A percentile compares a stretch with the other conserved stretches of the same genome.
Evolutionary conservation across 2,113 vertebrate genomes (phyloP).

Genomic region (Cyprinodon variegatus): DNA sequence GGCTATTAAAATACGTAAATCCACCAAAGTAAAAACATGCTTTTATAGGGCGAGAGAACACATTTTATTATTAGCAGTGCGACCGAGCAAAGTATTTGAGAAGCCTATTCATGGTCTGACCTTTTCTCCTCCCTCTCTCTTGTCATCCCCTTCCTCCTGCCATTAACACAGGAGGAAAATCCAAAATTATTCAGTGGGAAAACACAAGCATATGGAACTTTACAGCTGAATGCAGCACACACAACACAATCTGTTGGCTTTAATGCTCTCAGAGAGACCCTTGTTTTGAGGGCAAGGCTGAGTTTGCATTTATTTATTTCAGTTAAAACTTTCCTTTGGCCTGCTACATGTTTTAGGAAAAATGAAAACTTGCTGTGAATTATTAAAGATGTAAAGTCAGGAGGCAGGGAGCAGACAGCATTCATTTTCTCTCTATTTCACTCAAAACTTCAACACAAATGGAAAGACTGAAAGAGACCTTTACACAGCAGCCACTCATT

Average conservation of each 20-base stretch:
- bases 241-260: slow-evolving; percentile 57
- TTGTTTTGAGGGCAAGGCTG: slow-evolving; percentile 50
- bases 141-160: slow-evolving; percentile 50
- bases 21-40: slow-evolving; percentile 31
- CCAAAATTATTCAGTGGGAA: slow-evolving; percentile 54
- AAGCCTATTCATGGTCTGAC: slow-evolving; percentile 60
- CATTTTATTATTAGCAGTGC: slow-evolving; percentile 41
- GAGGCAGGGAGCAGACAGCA: slow-evolving; percentile 25
- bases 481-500: not conserved
- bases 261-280: slow-evolving; percentile 53
- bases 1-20: slow-evolving; percentile 36
- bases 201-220: slow-evolving; percentile 62
- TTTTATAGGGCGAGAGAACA: slow-evolving; percentile 31
- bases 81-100: slow-evolving; percentile 48
- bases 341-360: slow-evolving; percentile 67
- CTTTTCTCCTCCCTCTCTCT: slow-evolving; percentile 54
- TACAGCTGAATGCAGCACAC: slow-evolving; percentile 46
- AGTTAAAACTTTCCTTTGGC: slow-evolving; percentile 66
- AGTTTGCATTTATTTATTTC: slow-evolving; percentile 54
- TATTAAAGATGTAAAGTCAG: slow-evolving; percentile 40
- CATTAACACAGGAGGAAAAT: slow-evolving; percentile 65
- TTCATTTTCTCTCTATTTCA: slow-evolving; percentile 39
- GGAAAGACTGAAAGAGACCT: slow-evolving; percentile 23
- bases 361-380: slow-evolving; percentile 49
- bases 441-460: slow-evolving; percentile 27